Percentiles rank a stretch among this genome's conserved stretches.
Conservation (phyloP, 2,888 invertebrate genomes). For the Didymodactylos carnosus region DNA sequence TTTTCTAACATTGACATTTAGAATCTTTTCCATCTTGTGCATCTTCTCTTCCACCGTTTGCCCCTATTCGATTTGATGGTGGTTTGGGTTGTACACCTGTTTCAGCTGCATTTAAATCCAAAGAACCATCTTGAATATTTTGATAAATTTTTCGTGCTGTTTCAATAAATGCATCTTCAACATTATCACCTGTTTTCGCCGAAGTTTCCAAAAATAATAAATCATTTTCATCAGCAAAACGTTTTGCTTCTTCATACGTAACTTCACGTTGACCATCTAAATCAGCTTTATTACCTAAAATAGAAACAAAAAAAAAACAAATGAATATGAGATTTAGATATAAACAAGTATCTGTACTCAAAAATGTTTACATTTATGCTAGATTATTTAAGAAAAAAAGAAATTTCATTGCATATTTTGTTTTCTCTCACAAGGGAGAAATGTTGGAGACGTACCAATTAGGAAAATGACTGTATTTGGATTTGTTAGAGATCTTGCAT, state of each 20-base stretch:
- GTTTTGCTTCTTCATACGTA: conserved; percentile 96
- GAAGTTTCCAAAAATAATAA: conserved; percentile 18
- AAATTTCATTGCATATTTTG: too few species aligned
- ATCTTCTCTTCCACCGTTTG: not conserved
- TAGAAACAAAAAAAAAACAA: not conserved
- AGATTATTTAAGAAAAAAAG: too few species aligned
- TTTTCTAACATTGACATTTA: not conserved
- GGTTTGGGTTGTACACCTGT: conserved; percentile 98
- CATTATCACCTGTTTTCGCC: conserved; percentile 58
- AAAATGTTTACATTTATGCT: too few species aligned
- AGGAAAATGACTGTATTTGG: conserved; percentile 64
- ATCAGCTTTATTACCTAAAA: conserved; percentile 65
- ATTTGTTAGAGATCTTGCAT: conserved; percentile 92
- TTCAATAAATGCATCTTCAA: conserved; percentile 97
- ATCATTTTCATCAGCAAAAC: conserved; percentile 93
- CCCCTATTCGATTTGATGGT: not conserved
- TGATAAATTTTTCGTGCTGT: conserved; percentile 98
- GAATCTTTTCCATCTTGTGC: not conserved
- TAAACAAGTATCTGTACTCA: too few species aligned
- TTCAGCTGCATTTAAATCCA: conserved; percentile 94
- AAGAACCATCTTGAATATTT: conserved; percentile 89
- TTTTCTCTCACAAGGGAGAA: too few species aligned
- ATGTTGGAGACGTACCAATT: too few species aligned
- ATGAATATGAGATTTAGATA: too few species aligned
- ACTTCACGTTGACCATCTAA: conserved; percentile 93